Evolutionary conservation across 2,113 vertebrate genomes (phyloP), one percentile per base, ranked within the genome.

Genomic region (Erinaceus europaeus): DNA sequence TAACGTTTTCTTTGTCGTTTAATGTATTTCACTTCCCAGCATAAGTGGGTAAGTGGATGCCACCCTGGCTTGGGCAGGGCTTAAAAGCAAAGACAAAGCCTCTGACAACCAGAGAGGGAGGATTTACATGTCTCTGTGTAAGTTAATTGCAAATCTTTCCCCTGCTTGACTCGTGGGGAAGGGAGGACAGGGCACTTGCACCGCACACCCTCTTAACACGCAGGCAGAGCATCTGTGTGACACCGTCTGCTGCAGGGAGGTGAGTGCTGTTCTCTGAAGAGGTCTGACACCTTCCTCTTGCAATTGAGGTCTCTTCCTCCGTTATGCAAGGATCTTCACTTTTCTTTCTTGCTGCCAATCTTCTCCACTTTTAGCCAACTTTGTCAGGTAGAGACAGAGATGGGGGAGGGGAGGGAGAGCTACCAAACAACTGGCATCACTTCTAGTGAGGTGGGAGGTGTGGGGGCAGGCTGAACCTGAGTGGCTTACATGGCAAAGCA

Each of bases 81-180:
- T 94, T 92, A 86, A 94, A 93, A 94, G 86, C 87, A 27, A 48
- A 90, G 57, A 46, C 65, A 78, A 76, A 79, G 29, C 40, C 61
- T 21, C 4, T 27, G 50, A 38, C 15, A 68, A 40, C 12, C 29
- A 62, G 46, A 65, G 46, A 77, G 52, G 83, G 85, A 75, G 74
- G 23, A 32, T 4, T 61, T 65, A 78, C 23, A 44, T 72, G 79
- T 79, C 38, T 50, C 29, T 69, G 48, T 34, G 3, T n/a, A n/a
- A n/a, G 67, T 57, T 90, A 53, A 67, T 76, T 81, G 40, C 23
- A 44, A 32, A 12, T 46, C 13, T 6, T 20, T 78, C 40, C n/a
- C 4, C 17, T 10, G 25, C 25, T 40, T 62, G 29, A 52, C 44
- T 72, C 50, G 32, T 59, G 34, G 68, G 59, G 25, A 6, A 59